Percentiles rank a stretch among this genome's conserved stretches.
Conservation (phyloP, 2,888 invertebrate species). For the Sturmia bella region DNA sequence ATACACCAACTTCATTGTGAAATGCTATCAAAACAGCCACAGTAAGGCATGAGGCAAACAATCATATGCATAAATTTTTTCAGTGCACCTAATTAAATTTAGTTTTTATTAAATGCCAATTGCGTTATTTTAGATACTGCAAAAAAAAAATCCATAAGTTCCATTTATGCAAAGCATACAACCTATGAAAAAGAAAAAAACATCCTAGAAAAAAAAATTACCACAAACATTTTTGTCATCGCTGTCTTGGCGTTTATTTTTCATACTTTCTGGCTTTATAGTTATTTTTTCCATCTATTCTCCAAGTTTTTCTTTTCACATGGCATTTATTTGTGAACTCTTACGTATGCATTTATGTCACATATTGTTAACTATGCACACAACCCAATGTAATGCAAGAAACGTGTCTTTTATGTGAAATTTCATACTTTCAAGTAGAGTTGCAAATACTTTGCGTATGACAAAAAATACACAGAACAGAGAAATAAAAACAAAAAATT, state of each 20-base stretch:
- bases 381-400: conserved; percentile 49
- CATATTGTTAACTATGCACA: conserved; percentile 32
- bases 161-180: too few species aligned
- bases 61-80: too few species aligned
- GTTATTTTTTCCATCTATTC: conserved; percentile 3
- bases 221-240: conserved; percentile 20
- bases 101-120: too few species aligned
- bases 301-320: background rate
- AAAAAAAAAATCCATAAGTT: too few species aligned
- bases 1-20: too few species aligned
- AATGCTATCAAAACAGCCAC: too few species aligned
- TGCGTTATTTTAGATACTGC: too few species aligned
- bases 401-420: conserved; percentile 68
- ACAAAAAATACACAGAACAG: too few species aligned
- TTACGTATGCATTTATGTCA: conserved; percentile 23
- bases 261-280: conserved; percentile 6
- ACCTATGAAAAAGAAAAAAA: too few species aligned
- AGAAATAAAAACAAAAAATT: too few species aligned
- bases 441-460: conserved; percentile 3
- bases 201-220: conserved; percentile 8
- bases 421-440: conserved; percentile 45
- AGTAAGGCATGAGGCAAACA: too few species aligned
- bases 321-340: background rate
- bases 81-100: too few species aligned
- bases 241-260: conserved; percentile 39